Base-by-base conservation (phyloP, 2,888 invertebrate species). In the Eurytoma californica region DNA sequence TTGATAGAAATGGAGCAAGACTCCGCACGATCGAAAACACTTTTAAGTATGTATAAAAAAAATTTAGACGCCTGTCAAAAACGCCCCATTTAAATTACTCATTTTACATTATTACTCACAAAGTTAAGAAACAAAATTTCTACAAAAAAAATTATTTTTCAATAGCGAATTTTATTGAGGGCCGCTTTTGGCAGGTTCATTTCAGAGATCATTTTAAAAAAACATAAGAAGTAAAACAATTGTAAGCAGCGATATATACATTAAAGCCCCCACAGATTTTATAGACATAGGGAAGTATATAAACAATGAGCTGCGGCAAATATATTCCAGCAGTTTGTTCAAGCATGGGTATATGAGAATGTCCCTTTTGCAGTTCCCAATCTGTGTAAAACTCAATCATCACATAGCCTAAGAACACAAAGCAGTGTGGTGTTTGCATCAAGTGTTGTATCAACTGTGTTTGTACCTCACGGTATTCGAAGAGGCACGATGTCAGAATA, bases 361-460 rank as follows among this genome's bases (percentile, higher is more conserved):
- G 94, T 93, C 93, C 93, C 86, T 93, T 94, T 94, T 93, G 93
- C 93, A 94, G 94, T 93, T 94, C 93, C 94, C 94, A 94, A 94
- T 94, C 94, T 94, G 94, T 87, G 84, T 83, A 83, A 82, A 78
- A 65, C 58, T 60, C 20, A 20, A 51, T 51, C 28, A 53, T 78
- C 28, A 57, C 30, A 57, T 18, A 63, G 47, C 57, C 63, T 53
- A 72, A 49, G 0, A 60, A 60, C 30, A 66, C 24, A 75, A 5
- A 78, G 57, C 7, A 63, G 63, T 73, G 49, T 58, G 3, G 39
- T 47, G 63, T 63, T 39, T 39, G 63, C 13, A 63, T 47, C 18
- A 18, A 47, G 49, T 65, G 72, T 60, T 63, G 30, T 47, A 57
- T 65, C 24, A 30, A 57, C 57, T 63, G 16, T 58, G 58, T 51